A percentile compares a stretch with the other conserved stretches of the same genome.
phyloP scores from a whole-genome alignment of 1,140 invertebrate species.

The Lordiphosa stackelbergi region DNA sequence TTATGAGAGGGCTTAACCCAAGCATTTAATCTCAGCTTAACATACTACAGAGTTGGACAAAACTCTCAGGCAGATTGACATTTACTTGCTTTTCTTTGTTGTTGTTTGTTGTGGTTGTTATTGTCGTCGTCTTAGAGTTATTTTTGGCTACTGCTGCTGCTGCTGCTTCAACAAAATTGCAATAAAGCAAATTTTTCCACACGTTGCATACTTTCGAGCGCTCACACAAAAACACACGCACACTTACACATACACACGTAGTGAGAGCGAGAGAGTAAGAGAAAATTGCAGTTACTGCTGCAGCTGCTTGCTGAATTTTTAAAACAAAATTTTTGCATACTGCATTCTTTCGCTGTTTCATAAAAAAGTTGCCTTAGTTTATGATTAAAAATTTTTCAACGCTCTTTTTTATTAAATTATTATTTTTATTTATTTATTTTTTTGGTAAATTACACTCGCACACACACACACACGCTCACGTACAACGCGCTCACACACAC shows the following conservation, averaged over 20 bases:
- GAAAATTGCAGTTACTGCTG: slow-evolving; percentile 67
- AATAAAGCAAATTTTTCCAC: slow-evolving; percentile 69
- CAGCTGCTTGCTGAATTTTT: slow-evolving; percentile 61
- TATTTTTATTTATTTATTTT: slow-evolving; percentile 15
- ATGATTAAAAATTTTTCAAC: slow-evolving; percentile 26
- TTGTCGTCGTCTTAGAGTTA: slow-evolving; percentile 46
- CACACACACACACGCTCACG: slow-evolving; percentile 29
- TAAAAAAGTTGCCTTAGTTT: slow-evolving; percentile 12
- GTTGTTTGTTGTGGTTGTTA: slow-evolving; percentile 42
- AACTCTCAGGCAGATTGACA: slow-evolving; percentile 28
- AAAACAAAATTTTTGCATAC: slow-evolving; percentile 5
- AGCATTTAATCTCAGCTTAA: slow-evolving; percentile 68
- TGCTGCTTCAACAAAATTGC: slow-evolving; percentile 48
- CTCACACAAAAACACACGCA: slow-evolving; percentile 31
- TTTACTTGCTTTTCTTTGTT: slow-evolving; percentile 61
- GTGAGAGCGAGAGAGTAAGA: slow-evolving; percentile 19
- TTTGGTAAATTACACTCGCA: slow-evolving; percentile 39
- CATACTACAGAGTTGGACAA: slow-evolving; percentile 18
- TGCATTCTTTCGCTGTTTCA: slow-evolving; percentile 2
- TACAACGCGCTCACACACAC: slow-evolving; percentile 12
- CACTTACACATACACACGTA: slow-evolving; percentile 3
- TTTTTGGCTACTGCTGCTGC: slow-evolving; percentile 23
- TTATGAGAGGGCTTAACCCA: slow-evolving; percentile 57
- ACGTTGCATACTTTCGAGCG: slow-evolving; percentile 70
- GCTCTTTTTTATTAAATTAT: slow-evolving; percentile 44